A percentile compares a stretch with the other conserved stretches of the same genome.
Evolutionary conservation across 2,113 vertebrate species (phyloP).

Genomic region (Phylloscopus trochiloides): DNA sequence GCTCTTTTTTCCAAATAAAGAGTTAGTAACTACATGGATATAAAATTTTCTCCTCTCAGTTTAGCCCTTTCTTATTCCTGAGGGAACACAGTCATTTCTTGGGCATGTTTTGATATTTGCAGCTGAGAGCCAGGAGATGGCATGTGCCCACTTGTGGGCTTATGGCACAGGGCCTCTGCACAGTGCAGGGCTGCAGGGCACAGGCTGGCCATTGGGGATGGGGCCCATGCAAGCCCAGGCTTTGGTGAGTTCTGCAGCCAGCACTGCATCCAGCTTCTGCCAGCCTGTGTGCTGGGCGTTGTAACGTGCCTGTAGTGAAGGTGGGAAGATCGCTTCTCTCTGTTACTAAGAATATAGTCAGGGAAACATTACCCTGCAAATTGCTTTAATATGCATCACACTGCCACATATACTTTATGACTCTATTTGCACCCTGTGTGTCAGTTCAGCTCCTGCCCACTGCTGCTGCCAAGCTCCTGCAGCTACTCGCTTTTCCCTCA

Average conservation of each 20-base stretch:
- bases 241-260: not conserved
- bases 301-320: not conserved
- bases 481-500: not conserved
- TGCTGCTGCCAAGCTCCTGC: not conserved
- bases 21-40: not conserved
- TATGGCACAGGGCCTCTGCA: fast-evolving
- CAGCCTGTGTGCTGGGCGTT: not conserved
- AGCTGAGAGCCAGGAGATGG: not conserved
- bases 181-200: not conserved
- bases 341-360: conserved; percentile 33
- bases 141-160: not conserved
- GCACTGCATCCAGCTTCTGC: not conserved
- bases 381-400: conserved; percentile 30
- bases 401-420: conserved; percentile 46
- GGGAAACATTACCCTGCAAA: conserved; percentile 47
- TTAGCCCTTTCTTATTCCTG: conserved; percentile 10
- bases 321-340: conserved; percentile 14
- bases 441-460: not conserved
- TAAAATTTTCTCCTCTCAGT: conserved; percentile 12
- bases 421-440: conserved; percentile 4
- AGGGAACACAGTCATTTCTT: conserved; percentile 33
- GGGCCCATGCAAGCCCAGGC: not conserved
- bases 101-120: conserved; percentile 10
- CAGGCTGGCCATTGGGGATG: fast-evolving
- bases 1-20: conserved; percentile 47